Evolutionary conservation across 2,888 invertebrate species (phyloP).

Genomic region (Drosophila longiperda): DNA sequence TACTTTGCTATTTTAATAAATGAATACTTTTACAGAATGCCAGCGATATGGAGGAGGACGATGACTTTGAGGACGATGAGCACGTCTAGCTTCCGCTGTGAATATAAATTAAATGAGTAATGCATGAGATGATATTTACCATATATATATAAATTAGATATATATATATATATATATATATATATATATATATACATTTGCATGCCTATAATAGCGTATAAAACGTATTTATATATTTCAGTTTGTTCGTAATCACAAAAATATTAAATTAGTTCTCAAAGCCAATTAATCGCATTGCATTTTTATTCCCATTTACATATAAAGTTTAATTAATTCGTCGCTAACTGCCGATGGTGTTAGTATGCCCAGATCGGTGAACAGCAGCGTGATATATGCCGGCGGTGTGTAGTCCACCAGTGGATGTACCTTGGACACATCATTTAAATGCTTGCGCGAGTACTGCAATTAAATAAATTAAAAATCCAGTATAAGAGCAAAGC

Average conservation of each 20-base stretch:
- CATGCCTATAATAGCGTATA: constrained; percentile 21
- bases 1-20: background rate
- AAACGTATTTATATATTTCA: constrained; percentile 38
- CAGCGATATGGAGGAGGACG: constrained; percentile 77
- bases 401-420: constrained; percentile 99
- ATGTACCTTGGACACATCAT: constrained; percentile 87
- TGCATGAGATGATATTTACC: constrained; percentile 17
- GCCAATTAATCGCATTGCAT: background rate
- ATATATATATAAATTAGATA: constrained; percentile 32
- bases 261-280: constrained; percentile 16
- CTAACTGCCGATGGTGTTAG: constrained; percentile 98
- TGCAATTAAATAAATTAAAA: constrained; percentile 54
- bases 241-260: constrained; percentile 33
- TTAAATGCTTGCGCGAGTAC: constrained; percentile 83
- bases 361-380: constrained; percentile 98
- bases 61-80: constrained; percentile 61
- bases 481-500: too few relatives aligned
- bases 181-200: constrained; percentile 14
- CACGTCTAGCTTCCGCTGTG: constrained; percentile 34
- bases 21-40: constrained; percentile 66
- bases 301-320: constrained; percentile 87
- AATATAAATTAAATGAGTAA: constrained; percentile 52
- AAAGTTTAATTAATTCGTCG: constrained; percentile 98
- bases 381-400: constrained; percentile 94
- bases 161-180: constrained; percentile 19